A percentile compares a stretch with the other conserved stretches of the same genome.
Conservation (phyloP, 2,113 vertebrate genomes). For the Silurus asotus region DNA sequence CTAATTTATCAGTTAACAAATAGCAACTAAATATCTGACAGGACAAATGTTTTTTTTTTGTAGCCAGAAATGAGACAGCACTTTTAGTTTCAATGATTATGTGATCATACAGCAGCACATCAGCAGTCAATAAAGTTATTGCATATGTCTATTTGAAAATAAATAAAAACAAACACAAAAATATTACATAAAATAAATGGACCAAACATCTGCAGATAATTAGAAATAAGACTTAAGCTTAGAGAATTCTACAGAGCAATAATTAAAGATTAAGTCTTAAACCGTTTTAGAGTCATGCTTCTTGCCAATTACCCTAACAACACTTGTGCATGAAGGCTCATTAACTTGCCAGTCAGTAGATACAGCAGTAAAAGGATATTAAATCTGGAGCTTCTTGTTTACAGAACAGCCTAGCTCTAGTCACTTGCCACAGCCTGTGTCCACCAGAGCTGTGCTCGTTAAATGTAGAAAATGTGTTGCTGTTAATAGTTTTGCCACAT, state of each 20-base stretch:
- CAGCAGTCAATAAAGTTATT: not conserved
- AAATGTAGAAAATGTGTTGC: constrained; percentile 32
- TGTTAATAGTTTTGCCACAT: constrained; percentile 28
- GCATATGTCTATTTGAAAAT: not conserved
- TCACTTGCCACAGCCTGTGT: constrained; percentile 22
- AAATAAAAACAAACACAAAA: constrained; percentile 15
- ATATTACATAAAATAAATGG: not conserved
- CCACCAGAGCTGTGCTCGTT: constrained; percentile 35
- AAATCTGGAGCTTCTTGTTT: constrained; percentile 48
- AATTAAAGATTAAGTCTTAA: constrained; percentile 57
- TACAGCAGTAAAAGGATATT: constrained; percentile 50
- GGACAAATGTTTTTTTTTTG: not conserved
- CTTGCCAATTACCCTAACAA: constrained; percentile 55
- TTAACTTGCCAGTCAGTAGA: constrained; percentile 46
- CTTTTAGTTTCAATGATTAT: not conserved
- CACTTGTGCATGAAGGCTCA: constrained; percentile 45
- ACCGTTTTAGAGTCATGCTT: constrained; percentile 50
- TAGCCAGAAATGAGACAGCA: not conserved
- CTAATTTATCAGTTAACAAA: not conserved
- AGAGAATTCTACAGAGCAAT: constrained; percentile 40
- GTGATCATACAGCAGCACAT: not conserved
- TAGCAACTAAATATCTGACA: not conserved
- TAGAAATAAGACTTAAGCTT: constrained; percentile 32
- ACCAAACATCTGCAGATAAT: constrained; percentile 42
- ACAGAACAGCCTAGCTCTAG: constrained; percentile 33